Evolutionary conservation across 2,113 vertebrate species (phyloP), one percentile per base, ranked within the genome.

Genomic region (Tenrec ecaudatus): DNA sequence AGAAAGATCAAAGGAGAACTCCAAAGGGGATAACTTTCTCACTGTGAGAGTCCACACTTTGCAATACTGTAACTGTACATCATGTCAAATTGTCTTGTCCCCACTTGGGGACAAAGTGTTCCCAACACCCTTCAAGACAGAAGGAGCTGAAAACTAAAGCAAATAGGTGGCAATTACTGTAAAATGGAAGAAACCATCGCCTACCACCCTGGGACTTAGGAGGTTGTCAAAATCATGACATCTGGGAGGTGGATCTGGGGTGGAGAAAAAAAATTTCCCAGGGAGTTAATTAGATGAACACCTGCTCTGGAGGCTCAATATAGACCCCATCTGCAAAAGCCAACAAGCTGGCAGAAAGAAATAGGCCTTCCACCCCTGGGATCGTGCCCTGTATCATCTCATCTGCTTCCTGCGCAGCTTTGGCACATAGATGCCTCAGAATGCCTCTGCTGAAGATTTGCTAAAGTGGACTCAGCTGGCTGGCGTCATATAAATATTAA

Each of bases 11-110:
- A 31, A 43, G 38, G 58, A 29, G 64, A 36, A 33, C 27, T 3
- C 10, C 47, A 23, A 47, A 89, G 40, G 27, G 68, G 15, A 22
- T 9, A 15, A 5, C 64, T 23, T n/a, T 57, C 68, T 83, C 60
- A 23, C 62, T 33, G 0, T 2, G 4, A 16, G 15, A 60, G 15
- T 40, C 1, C 0, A 11, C 6, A n/a, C 33, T n/a, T 23, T 82
- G 29, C 25, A 29, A 33, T 3, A 19, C 11, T 29, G 22, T 0
- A 0, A 16, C 25, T 5, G 1, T 3, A 15, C 2, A 2, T 38
- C 47, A 20, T n/a, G 20, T 57, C 43, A 73, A 66, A 19, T 10
- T 7, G 20, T 31, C 62, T 66, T 76, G 33, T n/a, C 69, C 78
- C 8, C 22, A 3, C 40, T 12, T 36, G 25, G 2, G 73, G 36